phyloP scores from a whole-genome alignment of 2,797 vertebrate species.

The Megaceryle alcyon region DNA sequence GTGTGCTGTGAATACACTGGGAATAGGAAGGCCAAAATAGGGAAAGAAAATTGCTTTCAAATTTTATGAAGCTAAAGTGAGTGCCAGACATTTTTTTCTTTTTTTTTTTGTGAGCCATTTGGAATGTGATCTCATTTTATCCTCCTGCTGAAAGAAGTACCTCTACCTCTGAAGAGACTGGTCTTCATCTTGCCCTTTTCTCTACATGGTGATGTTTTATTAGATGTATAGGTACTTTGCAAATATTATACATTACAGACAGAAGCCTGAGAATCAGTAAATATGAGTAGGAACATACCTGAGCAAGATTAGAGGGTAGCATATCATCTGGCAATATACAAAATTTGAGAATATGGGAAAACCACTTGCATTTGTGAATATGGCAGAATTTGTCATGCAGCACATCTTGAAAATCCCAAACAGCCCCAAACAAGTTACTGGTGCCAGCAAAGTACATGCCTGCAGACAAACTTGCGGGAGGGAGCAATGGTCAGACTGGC shows the following conservation, averaged over 20 bases:
- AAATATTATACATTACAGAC: neutral
- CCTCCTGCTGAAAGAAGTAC: neutral
- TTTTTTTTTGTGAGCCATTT: neutral
- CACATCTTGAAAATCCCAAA: neutral
- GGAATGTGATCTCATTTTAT: neutral
- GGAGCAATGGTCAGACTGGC: neutral
- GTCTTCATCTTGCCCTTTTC: conserved; percentile 4
- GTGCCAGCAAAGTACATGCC: neutral
- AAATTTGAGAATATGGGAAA: neutral
- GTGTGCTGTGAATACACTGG: neutral
- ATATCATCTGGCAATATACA: neutral
- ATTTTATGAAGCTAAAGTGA: conserved; percentile 3
- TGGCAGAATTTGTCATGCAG: neutral
- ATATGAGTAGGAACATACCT: neutral
- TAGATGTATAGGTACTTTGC: neutral
- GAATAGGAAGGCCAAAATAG: conserved; percentile 1
- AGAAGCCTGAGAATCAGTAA: neutral
- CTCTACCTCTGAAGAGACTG: neutral
- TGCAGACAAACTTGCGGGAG: neutral
- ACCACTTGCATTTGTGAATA: neutral
- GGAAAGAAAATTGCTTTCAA: conserved; percentile 37
- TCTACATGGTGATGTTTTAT: neutral
- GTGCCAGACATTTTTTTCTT: neutral
- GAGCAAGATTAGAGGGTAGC: neutral
- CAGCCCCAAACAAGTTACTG: neutral